Percentiles rank a stretch among this genome's conserved stretches.
Evolutionary conservation across 2,113 vertebrate species (phyloP).

Genomic region (Tapirus terrestris): DNA sequence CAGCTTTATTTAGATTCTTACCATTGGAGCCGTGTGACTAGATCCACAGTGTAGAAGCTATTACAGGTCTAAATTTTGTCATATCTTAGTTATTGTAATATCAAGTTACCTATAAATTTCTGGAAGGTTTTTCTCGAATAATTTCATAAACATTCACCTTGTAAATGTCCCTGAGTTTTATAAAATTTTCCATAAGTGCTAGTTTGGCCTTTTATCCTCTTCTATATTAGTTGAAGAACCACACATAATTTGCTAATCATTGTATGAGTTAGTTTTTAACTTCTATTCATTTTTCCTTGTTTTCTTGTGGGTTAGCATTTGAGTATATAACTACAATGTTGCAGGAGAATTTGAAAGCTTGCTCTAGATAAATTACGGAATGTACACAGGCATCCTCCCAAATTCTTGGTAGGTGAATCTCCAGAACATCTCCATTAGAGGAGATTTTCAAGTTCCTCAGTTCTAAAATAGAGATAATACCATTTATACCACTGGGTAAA

Average conservation of each 20-base stretch:
- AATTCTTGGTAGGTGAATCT: neutral
- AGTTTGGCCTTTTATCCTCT: neutral
- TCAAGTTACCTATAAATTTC: neutral
- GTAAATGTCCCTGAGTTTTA: neutral
- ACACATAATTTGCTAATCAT: neutral
- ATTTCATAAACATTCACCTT: neutral
- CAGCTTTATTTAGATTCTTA: neutral
- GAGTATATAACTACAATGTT: neutral
- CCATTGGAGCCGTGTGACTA: neutral
- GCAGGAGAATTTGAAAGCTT: neutral
- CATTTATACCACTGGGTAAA: neutral
- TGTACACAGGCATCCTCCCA: neutral
- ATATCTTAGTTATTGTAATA: neutral
- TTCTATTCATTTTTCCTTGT: neutral
- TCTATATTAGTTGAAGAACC: neutral
- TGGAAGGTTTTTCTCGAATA: conserved; percentile 28
- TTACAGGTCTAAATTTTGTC: neutral
- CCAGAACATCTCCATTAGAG: neutral
- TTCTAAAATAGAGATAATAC: neutral
- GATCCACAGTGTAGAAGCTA: neutral
- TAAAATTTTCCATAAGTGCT: neutral
- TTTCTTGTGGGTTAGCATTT: neutral
- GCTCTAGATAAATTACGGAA: neutral
- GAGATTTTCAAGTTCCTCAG: neutral
- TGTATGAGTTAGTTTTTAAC: neutral